Evolutionary conservation across 1,140 invertebrate species (phyloP).

Genomic region (Drosophila funebris): DNA sequence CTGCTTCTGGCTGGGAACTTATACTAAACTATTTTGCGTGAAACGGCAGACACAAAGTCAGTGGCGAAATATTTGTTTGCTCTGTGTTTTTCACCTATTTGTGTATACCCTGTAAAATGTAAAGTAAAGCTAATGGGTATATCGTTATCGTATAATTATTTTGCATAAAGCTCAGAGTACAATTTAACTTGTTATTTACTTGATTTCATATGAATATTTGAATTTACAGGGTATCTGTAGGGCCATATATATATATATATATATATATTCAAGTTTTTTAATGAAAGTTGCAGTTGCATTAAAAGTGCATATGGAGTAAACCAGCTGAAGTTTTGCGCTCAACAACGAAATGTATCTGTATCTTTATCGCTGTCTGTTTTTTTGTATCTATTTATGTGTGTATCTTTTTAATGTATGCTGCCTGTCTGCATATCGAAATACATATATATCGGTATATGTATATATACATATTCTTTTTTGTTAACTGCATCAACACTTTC

Average conservation of each 20-base stretch:
- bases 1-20: not conserved
- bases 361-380: not conserved
- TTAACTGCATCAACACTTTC: no score
- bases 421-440: not conserved
- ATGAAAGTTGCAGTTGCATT: not conserved
- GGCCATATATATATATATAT: no score
- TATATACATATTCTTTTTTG: no score
- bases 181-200: no score
- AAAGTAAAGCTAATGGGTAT: not conserved
- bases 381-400: not conserved
- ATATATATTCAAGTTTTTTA: not conserved
- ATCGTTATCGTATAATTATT: not conserved
- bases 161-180: no score
- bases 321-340: not conserved
- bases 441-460: no score
- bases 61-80: slow-evolving; percentile 2
- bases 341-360: not conserved
- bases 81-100: not conserved
- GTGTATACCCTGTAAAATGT: not conserved
- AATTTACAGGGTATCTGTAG: not conserved
- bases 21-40: slow-evolving; percentile 22
- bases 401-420: not conserved
- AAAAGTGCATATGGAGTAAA: not conserved
- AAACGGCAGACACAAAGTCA: not conserved
- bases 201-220: not conserved